Conservation (phyloP, 2,888 invertebrate genomes). For the Argynnis bischoffii region DNA sequence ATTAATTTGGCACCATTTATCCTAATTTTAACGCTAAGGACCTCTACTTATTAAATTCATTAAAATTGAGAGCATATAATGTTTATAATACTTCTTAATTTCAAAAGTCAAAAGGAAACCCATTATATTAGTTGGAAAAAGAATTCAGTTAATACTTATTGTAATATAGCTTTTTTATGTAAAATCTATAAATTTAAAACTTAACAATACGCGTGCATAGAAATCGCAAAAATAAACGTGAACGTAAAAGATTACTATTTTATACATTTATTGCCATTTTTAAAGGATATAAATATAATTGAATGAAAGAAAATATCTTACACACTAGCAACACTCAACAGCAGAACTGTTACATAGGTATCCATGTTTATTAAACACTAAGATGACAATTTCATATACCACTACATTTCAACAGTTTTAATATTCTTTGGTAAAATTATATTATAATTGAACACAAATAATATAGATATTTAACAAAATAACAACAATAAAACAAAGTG, state of each 20-base stretch:
- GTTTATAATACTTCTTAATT: background rate
- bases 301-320: constrained; percentile 5
- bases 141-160: no score
- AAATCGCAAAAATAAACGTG: constrained; percentile 7
- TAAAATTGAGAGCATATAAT: constrained; percentile 21
- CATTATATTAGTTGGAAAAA: background rate
- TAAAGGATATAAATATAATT: background rate
- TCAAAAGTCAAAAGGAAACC: background rate
- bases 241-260: constrained; percentile 1
- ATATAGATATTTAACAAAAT: background rate
- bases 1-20: constrained; percentile 57
- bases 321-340: constrained; percentile 14
- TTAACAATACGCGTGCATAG: constrained; percentile 2
- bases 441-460: background rate
- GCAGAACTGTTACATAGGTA: constrained; percentile 4
- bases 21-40: constrained; percentile 33
- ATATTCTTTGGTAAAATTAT: constrained; percentile 21
- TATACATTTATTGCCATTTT: constrained; percentile 7
- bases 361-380: background rate
- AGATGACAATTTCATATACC: background rate
- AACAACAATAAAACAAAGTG: background rate
- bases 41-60: constrained; percentile 36
- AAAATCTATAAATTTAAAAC: constrained; percentile 16
- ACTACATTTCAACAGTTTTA: background rate
- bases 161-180: no score